Evolutionary conservation across 2,888 invertebrate species (phyloP), one percentile per base, ranked within the genome.

Genomic region (Protonemura montana): DNA sequence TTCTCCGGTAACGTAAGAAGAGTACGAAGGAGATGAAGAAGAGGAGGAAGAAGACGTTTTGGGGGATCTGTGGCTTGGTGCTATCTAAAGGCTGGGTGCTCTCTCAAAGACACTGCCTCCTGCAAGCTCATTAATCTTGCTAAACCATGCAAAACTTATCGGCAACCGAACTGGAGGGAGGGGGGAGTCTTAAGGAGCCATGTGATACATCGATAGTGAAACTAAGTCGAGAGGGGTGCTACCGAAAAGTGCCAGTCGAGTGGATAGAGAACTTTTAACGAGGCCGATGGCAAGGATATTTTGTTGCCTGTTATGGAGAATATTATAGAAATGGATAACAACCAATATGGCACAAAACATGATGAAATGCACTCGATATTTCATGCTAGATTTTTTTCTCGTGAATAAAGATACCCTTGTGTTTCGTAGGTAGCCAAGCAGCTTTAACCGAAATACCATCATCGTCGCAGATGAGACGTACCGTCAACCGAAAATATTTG

Each of bases 71-170:
- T 13, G 21, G 59, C 78, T 3, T 59, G 26, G 25, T 30, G 81
- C 29, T 29, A 81, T 81, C 81, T 30, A 28, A 21, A 21, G 59
- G 26, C 78, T 78, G 84, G 29, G 84, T 86, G 88, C 87, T 88
- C 88, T 89, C 88, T 90, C 90, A 90, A 90, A 91, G 90, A 91
- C 91, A 90, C 89, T 89, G 89, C 89, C 10, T 29, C 21, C 6
- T 30, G 82, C 35, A 30, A 89, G 89, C 90, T 91, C 91, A 91
- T 91, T 91, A 91, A 91, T 91, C 91, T 91, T 91, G 90, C 90
- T 90, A 91, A 91, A 91, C 91, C 91, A 91, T 91, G 91, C 91
- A 91, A 91, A 91, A 91, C 90, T 91, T 91, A 91, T 91, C 91
- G 90, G 89, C 59, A 76, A 81, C 28, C 27, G 59, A 41, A 26